Evolutionary conservation across 2,113 vertebrate species (phyloP).

Genomic region (Sterrhoptilus dennistouni): DNA sequence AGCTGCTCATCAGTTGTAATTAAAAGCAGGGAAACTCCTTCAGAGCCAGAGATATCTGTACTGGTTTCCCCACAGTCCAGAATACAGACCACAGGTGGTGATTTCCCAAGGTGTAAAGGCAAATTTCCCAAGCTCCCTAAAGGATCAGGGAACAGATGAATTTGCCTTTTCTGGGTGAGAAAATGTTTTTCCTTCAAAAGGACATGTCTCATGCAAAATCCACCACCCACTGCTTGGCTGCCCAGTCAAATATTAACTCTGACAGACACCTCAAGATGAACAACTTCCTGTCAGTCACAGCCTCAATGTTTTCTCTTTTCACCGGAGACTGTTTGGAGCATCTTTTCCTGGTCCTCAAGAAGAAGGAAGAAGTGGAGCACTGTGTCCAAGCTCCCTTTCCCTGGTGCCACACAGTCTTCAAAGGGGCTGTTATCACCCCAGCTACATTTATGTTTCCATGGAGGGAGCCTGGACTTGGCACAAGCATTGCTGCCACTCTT

Average conservation of each 20-base stretch:
- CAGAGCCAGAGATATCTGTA: not conserved
- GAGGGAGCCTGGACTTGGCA: not conserved
- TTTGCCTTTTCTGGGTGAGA: not conserved
- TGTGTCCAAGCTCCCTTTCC: not conserved
- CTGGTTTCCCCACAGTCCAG: rapidly evolving
- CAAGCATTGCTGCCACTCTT: not conserved
- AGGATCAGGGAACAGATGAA: not conserved
- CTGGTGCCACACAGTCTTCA: not conserved
- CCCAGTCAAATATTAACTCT: not conserved
- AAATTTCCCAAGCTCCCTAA: not conserved
- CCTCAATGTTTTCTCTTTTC: not conserved
- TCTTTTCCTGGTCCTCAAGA: not conserved
- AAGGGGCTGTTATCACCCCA: not conserved
- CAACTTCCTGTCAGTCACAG: not conserved
- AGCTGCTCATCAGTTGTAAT: not conserved
- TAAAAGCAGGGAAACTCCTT: not conserved
- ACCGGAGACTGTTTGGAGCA: not conserved
- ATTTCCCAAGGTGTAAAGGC: not conserved
- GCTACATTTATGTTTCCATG: not conserved
- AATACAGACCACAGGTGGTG: not conserved
- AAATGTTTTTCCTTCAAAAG: not conserved
- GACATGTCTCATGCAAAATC: not conserved
- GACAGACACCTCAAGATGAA: not conserved
- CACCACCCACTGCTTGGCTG: not conserved
- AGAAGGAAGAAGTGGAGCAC: not conserved